Percentiles rank a stretch among this genome's conserved stretches.
Conservation (phyloP, 2,888 invertebrate genomes). For the Diplazon laetatorius region DNA sequence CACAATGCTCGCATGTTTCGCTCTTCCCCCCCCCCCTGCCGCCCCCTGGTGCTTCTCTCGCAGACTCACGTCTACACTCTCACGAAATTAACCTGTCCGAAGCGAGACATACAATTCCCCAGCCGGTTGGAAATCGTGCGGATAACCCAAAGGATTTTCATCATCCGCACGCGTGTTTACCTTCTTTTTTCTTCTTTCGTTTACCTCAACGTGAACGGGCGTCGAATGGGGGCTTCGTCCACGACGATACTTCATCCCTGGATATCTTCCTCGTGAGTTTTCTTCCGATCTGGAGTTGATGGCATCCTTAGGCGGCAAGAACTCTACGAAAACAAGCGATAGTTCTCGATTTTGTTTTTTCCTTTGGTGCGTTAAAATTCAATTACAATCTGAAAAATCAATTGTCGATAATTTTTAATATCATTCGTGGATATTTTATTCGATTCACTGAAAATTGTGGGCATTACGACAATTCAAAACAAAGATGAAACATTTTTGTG, state of each 20-base stretch:
- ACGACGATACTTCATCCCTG: constrained; percentile 45
- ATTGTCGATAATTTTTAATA: too few relatives aligned
- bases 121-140: constrained; percentile 57
- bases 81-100: constrained; percentile 70
- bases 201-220: constrained; percentile 54
- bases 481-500: too few relatives aligned
- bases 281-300: constrained; percentile 29
- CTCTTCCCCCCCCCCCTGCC: too few relatives aligned
- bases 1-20: constrained; percentile 53
- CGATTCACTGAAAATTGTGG: too few relatives aligned
- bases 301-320: constrained; percentile 36
- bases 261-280: constrained; percentile 31
- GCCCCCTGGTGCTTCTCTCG: neutral
- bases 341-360: too few relatives aligned
- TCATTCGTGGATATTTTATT: too few relatives aligned
- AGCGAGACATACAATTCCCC: constrained; percentile 67
- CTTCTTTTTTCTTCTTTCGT: constrained; percentile 54
- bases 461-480: too few relatives aligned
- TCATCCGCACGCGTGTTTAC: constrained; percentile 28
- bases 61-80: constrained; percentile 63
- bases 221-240: constrained; percentile 44
- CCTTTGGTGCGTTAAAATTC: too few relatives aligned
- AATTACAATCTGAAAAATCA: too few relatives aligned
- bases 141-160: constrained; percentile 34
- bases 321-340: too few relatives aligned